Evolutionary conservation across 2,888 invertebrate genomes (phyloP), one percentile per base, ranked within the genome.

Genomic region (Tanypteryx hageni): DNA sequence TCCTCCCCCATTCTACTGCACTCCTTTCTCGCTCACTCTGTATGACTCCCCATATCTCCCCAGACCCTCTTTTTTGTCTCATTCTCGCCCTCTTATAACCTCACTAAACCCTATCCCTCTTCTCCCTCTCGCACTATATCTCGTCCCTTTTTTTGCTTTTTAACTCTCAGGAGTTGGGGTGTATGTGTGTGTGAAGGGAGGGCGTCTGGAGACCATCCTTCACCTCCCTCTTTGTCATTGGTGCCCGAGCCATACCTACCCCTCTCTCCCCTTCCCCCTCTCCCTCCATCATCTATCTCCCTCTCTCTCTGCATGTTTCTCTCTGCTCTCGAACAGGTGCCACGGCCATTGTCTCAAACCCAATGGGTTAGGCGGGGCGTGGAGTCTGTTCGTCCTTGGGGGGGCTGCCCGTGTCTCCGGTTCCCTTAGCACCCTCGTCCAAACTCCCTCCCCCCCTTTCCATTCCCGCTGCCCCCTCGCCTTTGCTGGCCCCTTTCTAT

Each of bases 331-430:
- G 89, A 68, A 64, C 89, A 68, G 89, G 68, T 89, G 64, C 89
- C 64, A 61, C 31, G 44, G 56, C 68, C 56, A 89, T 68, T 89
- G 89, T 89, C 89, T 68, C 89, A 31, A 11, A 44, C 31, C 89
- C 89, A 89, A 89, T 89, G 68, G 64, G 89, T 89, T 64, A 89
- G 64, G 64, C 89, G 64, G 64, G 89, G 89, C 89, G 89, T 89
- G 89, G 89, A 64, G 89, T 64, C 64, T 59, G 89, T 31, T 61
- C 89, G 64, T 89, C 89, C 89, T 89, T 68, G 89, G 89, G 61
- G 61, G 61, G 27, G 56, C 86, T 86, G 86, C 64, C 89, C 64
- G 64, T 89, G 89, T 89, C 89, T 89, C 86, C 59, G 86, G 59
- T 61, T 58, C 44, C 64, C 64, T 89, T 64, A 68, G 64, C 27